Base-by-base conservation (phyloP, 1,140 invertebrate genomes). In the Drosophila quadrilineata region DNA sequence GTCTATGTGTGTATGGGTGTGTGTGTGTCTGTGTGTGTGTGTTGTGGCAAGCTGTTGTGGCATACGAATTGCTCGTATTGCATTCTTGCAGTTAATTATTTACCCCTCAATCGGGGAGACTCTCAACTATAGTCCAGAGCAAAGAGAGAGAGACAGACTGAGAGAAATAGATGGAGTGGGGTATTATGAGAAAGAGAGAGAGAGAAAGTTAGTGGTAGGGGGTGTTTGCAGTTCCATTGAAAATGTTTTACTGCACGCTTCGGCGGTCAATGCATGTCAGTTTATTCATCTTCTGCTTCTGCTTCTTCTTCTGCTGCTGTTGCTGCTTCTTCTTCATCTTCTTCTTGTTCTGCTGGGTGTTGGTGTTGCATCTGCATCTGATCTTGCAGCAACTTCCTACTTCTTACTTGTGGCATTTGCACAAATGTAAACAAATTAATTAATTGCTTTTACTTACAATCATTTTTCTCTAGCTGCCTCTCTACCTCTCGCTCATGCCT, bases 221-320 rank as follows among this genome's bases (percentile, higher is more conserved):
- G 68, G 64, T 59, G 62, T 59, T 69, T 63, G 77, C 73, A 82
- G 73, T 82, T 82, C 77, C 77, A 82, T 84, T 82, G 77, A 82
- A 82, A 84, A 82, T 84, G 79, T 84, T 84, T 84, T 85, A 74
- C 82, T 84, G 77, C 77, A 84, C 74, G 77, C 79, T 84, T 85
- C 79, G 79, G 22, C 79, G 79, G 74, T 77, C 77, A 82, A 84
- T 84, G 77, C 77, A 76, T 84, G 76, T 82, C 65, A 76, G 72
- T 71, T 63, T 57, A n/a, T n/a, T n/a, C n/a, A 59, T 10, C 17
- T 26, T 10, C 16, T 45, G 41, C 26, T 43, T 5, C 26, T 73
- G 69, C 36, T 66, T 63, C 45, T 45, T 63, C 45, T 29, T 49
- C 41, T 63, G 22, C 17, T 26, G 22, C 16, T 45, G 41, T 43